These are phyloP conservation scores for Panagrolaimus sp. DNA, from an alignment of 1,140 invertebrate genomes.

Conservation along the genomic window DNA sequence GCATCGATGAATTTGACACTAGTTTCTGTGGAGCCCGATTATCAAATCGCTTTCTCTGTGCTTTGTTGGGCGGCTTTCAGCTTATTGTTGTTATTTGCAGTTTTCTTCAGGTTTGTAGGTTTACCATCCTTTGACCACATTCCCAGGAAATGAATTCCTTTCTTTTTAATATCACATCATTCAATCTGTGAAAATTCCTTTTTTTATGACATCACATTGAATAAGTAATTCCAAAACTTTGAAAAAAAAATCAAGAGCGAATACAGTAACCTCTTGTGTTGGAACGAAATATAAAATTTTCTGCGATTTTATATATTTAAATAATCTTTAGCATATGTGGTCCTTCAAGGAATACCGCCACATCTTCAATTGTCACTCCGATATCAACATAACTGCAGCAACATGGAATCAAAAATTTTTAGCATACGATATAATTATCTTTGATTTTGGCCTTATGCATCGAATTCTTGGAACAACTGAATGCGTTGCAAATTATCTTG, in stretches of 20 bases:
- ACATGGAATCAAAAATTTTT: slow-evolving; percentile 35
- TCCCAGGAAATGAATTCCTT: too few species aligned
- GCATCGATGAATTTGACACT: slow-evolving; percentile 32
- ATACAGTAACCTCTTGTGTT: too few species aligned
- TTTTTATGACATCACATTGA: too few species aligned
- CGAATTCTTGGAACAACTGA: slow-evolving; percentile 48
- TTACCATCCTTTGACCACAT: too few species aligned
- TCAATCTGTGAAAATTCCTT: too few species aligned
- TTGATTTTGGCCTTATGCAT: slow-evolving; percentile 53
- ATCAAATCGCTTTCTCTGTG: slow-evolving; percentile 29
- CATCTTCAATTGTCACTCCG: slow-evolving; percentile 46
- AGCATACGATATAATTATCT: slow-evolving; percentile 54
- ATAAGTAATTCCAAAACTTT: too few species aligned
- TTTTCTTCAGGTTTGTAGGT: slow-evolving; percentile 30
- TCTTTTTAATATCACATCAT: too few species aligned
- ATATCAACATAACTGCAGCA: slow-evolving; percentile 31
- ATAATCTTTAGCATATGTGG: slow-evolving; percentile 40
- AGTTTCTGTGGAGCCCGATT: slow-evolving; percentile 27
- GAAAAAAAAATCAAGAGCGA: too few species aligned
- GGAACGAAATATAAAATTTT: too few species aligned
- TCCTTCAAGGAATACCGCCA: slow-evolving; percentile 39
- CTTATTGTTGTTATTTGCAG: slow-evolving; percentile 24
- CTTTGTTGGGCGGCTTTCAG: slow-evolving; percentile 29
- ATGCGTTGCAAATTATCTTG: slow-evolving; percentile 53
- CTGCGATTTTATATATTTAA: not conserved